These are phyloP conservation scores for Eospalax fontanierii DNA, from an alignment of 2,797 vertebrate species.

Conservation along the genomic window DNA sequence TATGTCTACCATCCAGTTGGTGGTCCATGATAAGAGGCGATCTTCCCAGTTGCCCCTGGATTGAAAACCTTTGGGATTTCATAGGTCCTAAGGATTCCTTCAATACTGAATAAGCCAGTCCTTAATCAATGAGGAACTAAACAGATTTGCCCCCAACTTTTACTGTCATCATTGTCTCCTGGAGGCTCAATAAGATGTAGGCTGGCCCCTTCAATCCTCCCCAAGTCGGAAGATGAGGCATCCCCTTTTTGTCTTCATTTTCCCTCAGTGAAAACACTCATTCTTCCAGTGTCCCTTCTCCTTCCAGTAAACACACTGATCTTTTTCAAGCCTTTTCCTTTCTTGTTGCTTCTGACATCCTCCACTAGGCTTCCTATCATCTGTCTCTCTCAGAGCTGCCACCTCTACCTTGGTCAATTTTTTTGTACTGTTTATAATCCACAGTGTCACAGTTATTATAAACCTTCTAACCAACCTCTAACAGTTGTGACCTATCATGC, in stretches of 20 bases:
- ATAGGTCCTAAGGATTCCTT: too few relatives aligned
- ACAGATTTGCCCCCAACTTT: too few relatives aligned
- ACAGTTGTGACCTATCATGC: not conserved
- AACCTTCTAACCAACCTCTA: not conserved
- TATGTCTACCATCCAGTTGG: too few relatives aligned
- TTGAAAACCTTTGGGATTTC: too few relatives aligned
- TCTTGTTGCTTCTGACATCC: not conserved
- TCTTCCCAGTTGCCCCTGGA: too few relatives aligned
- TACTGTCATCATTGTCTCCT: too few relatives aligned
- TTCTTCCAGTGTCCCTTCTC: not conserved
- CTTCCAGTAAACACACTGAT: not conserved
- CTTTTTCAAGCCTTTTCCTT: too few relatives aligned
- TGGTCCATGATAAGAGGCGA: too few relatives aligned
- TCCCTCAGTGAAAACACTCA: not conserved
- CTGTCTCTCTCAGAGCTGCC: not conserved
- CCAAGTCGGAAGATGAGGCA: not conserved
- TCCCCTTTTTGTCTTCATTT: too few relatives aligned
- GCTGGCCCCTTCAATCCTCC: not conserved
- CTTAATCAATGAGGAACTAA: too few relatives aligned
- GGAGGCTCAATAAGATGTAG: not conserved
- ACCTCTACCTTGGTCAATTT: too few relatives aligned
- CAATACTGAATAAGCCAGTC: too few relatives aligned
- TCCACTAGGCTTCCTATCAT: not conserved
- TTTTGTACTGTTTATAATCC: not conserved
- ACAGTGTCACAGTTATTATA: not conserved